Evolutionary conservation across 1,140 invertebrate genomes (phyloP), one percentile per base, ranked within the genome.

Genomic region (Trichogramma pretiosum): DNA sequence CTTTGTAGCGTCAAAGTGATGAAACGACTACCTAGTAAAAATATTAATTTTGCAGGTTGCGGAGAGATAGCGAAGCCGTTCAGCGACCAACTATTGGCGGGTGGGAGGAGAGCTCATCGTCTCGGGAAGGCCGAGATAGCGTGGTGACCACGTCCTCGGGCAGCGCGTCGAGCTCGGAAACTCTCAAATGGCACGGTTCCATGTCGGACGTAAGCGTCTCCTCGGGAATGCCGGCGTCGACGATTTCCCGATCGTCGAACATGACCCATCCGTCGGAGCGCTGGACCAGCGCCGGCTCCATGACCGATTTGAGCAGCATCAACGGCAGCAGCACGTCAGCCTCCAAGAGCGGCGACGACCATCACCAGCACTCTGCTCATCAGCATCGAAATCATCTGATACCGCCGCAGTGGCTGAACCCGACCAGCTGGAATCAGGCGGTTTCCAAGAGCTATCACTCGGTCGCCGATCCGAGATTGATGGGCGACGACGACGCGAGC

Each of bases 101-200:
- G 28, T 75, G 74, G 74, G 75, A 74, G 18, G 74, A 76, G 9
- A 51, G 61, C 2, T 72, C 65, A 2, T 44, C 41, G n/a, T 41
- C 38, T 9, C 60, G 68, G 14, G 72, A 77, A 49, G 80, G 82
- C 10, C 71, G 81, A 50, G 82, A 83, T 56, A 85, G 81, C 61
- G 82, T 84, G 1, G 82, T 82, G 3, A 82, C 80, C 24, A 68
- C 69, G 16, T 80, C 79, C 42, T 80, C 78, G 21, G 79, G 81
- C 23, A 81, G 79, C 61, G 83, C 80, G 32, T 86, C 83, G 33
- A 85, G 84, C 24, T 84, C 83, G 55, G 87, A 89, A 59, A 88
- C 86, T 7, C 67, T 88, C 2, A 89, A 89, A 68, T 88, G 85
- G 85, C 81, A 85, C 56, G 83, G 83, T 19, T 86, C 84, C 5